Evolutionary conservation across 2,113 vertebrate species (phyloP), one percentile per base, ranked within the genome.

Genomic region (Tinamus guttatus): DNA sequence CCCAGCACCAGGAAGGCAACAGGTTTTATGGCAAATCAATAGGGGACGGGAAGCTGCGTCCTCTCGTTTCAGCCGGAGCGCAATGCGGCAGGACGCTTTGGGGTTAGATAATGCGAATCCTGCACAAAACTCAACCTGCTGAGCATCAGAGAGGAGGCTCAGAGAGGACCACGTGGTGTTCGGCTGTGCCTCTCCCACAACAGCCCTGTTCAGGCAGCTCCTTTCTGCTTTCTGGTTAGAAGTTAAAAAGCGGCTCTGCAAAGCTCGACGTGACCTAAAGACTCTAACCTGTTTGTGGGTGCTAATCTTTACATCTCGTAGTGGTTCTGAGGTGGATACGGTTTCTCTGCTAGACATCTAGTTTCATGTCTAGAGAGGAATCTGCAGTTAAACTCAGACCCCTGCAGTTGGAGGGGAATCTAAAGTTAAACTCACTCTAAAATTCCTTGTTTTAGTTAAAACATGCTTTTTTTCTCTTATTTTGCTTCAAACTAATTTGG

Each of bases 251-350:
- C 30, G 10, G 7, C 4, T 24, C 36, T 75, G 68, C 12, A 5
- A 17, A 30, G 58, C 43, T 73, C 30, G 34, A 24, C 27, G 30
- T 28, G 32, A 38, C 40, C 34, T 0, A 0, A 54, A 68, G 84
- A 52, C 32, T 54, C 56, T 70, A 21, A 5, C 8, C 4, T 14
- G 30, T 21, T 41, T 9, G 13, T 10, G 25, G 56, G 41, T 8
- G 7, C 7, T 49, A 11, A 76, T 71, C 45, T 49, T 59, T 47
- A 16, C 21, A n/a, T 70, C 71, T 86, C 25, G 22, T 41, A n/a
- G n/a, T 40, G 60, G 67, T 62, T 2, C 0, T 9, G 22, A 32
- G 36, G 21, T 80, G 74, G 30, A n/a, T 81, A 14, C 5, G 2
- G 17, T 14, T 27, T 69, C 74, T 75, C 83, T 59, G 24, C 12